phyloP scores from a whole-genome alignment of 2,113 vertebrate genomes.

The Sebastes fasciatus region DNA sequence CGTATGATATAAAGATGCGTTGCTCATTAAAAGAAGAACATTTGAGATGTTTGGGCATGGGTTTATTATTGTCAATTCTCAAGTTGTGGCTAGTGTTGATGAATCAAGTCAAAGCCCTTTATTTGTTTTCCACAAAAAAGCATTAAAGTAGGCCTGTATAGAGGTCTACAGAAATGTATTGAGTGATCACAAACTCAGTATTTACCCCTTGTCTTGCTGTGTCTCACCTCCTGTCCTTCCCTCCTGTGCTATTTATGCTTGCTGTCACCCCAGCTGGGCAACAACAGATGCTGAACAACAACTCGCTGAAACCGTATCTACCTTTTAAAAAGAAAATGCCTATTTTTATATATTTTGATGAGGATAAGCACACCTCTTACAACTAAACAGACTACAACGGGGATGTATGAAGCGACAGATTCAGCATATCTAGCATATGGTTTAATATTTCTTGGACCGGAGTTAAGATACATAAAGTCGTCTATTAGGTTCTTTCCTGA shows the following conservation, averaged over 20 bases:
- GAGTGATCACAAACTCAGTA: conserved; percentile 54
- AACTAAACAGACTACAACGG: conserved; percentile 57
- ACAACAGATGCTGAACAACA: conserved; percentile 69
- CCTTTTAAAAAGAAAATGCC: conserved; percentile 80
- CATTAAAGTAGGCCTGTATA: conserved; percentile 28
- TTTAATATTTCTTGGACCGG: conserved; percentile 52
- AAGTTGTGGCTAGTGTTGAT: conserved; percentile 64
- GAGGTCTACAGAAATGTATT: conserved; percentile 47
- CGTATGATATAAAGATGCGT: conserved; percentile 87
- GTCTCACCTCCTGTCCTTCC: conserved; percentile 65
- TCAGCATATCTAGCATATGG: conserved; percentile 65
- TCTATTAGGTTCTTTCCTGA: conserved; percentile 37
- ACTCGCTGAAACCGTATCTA: conserved; percentile 70
- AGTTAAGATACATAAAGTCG: conserved; percentile 51
- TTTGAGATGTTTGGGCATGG: conserved; percentile 81
- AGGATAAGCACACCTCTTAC: conserved; percentile 85
- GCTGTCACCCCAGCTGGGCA: conserved; percentile 60
- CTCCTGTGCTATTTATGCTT: conserved; percentile 71
- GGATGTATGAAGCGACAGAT: conserved; percentile 49
- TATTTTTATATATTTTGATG: conserved; percentile 85
- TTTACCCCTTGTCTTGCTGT: conserved; percentile 58
- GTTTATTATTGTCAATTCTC: conserved; percentile 73
- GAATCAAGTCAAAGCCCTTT: conserved; percentile 56
- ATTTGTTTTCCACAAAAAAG: conserved; percentile 47
- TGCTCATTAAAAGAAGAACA: conserved; percentile 81